phyloP scores from a whole-genome alignment of 2,797 vertebrate species.

The Xenopus petersii region DNA sequence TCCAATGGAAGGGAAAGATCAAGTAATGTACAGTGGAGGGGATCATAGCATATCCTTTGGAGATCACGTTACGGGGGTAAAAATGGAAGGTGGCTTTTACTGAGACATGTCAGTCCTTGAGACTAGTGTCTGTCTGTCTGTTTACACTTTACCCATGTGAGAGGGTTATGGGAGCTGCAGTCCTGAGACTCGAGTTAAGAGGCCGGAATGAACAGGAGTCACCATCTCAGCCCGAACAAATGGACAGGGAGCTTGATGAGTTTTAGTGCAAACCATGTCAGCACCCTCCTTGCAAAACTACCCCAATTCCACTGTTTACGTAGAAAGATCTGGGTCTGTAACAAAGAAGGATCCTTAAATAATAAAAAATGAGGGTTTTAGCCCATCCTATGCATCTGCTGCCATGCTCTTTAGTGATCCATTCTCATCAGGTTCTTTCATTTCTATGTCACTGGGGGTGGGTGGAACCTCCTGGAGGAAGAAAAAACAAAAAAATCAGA shows the following conservation, averaged over 20 bases:
- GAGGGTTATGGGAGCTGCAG: neutral
- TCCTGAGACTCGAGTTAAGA: slow-evolving; percentile 23
- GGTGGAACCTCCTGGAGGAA: slow-evolving; percentile 1
- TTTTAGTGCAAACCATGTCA: neutral
- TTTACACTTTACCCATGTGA: neutral
- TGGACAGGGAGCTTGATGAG: too few relatives aligned
- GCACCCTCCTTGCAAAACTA: neutral
- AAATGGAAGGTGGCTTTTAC: neutral
- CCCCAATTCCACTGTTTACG: neutral
- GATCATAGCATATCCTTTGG: neutral
- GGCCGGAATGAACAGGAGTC: slow-evolving; percentile 38
- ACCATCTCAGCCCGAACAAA: too few relatives aligned
- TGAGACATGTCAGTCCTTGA: neutral
- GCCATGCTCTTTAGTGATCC: neutral
- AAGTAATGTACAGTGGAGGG: neutral
- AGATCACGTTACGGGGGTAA: neutral
- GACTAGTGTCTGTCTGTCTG: neutral
- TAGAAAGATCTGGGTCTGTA: neutral
- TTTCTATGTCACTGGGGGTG: slow-evolving; percentile 6
- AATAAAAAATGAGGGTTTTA: neutral
- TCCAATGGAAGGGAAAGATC: neutral
- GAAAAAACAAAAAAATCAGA: neutral
- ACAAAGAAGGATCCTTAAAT: neutral
- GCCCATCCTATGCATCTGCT: slow-evolving; percentile 1
- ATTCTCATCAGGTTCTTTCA: slow-evolving; percentile 1